Conservation (phyloP, 2,797 vertebrate species). For the Sebastes itinus region DNA sequence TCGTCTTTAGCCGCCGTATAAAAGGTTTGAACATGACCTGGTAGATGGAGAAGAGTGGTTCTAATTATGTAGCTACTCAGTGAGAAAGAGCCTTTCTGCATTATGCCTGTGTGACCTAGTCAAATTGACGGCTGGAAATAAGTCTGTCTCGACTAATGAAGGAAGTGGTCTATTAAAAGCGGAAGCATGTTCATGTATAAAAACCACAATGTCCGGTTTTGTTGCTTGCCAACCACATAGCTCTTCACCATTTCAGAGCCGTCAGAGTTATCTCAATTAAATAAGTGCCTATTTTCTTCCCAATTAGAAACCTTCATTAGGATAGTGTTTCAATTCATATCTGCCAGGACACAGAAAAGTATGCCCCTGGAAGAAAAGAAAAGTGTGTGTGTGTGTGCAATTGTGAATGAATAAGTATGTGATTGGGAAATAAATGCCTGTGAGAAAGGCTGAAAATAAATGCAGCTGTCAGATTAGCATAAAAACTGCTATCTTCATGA, state of each 20-base stretch:
- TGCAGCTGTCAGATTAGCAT: constrained; percentile 75
- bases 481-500: constrained; percentile 73
- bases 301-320: constrained; percentile 53
- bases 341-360: constrained; percentile 10
- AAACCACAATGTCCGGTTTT: constrained; percentile 14
- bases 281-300: constrained; percentile 30
- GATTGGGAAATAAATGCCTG: constrained; percentile 65
- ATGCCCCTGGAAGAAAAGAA: not conserved
- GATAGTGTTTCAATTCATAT: constrained; percentile 17
- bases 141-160: constrained; percentile 38
- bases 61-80: constrained; percentile 62
- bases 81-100: constrained; percentile 23
- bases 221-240: constrained; percentile 2
- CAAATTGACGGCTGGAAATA: constrained; percentile 49
- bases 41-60: constrained; percentile 27
- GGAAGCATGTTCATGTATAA: not conserved
- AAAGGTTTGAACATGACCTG: constrained; percentile 57
- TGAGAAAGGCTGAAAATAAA: constrained; percentile 63
- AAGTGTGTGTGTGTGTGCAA: constrained; percentile 7
- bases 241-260: constrained; percentile 3
- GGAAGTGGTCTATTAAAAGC: constrained; percentile 34
- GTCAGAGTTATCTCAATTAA: constrained; percentile 44
- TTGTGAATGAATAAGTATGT: constrained; percentile 26
- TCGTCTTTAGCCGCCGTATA: constrained; percentile 48
- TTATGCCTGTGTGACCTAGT: constrained; percentile 44